Percentiles rank a stretch among this genome's conserved stretches.
These are phyloP conservation scores for Tangara arthus DNA, from an alignment of 2,797 vertebrate genomes.

Conservation along the genomic window DNA sequence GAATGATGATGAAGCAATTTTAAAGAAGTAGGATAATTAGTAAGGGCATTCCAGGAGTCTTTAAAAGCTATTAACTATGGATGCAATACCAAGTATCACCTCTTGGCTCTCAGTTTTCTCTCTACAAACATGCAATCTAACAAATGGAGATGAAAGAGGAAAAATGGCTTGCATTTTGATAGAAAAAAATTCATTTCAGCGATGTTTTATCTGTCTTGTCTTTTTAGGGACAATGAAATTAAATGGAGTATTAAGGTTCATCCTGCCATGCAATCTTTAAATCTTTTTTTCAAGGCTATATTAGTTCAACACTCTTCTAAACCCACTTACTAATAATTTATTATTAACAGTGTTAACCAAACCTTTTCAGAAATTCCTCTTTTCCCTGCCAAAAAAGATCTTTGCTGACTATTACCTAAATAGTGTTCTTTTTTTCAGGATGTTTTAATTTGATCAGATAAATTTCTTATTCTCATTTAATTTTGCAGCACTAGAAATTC, in stretches of 20 bases:
- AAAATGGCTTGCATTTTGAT: not conserved
- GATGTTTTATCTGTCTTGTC: not conserved
- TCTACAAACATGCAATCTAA: not conserved
- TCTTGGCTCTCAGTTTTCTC: not conserved
- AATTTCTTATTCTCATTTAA: not conserved
- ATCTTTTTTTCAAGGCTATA: not conserved
- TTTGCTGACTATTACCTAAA: not conserved
- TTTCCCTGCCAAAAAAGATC: not conserved
- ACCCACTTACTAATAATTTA: not conserved
- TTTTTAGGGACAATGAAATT: not conserved
- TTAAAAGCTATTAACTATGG: not conserved
- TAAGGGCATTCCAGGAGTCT: not conserved
- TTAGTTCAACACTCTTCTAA: not conserved
- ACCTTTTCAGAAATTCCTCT: not conserved
- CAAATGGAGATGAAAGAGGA: not conserved
- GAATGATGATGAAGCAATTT: not conserved
- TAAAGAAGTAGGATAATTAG: not conserved
- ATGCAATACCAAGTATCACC: not conserved
- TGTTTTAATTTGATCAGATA: slow-evolving; percentile 4
- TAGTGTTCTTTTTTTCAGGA: not conserved
- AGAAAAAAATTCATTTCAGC: not conserved
- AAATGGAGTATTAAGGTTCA: not conserved
- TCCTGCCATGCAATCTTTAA: not conserved
- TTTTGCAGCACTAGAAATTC: not conserved
- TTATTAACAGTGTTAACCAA: not conserved